Evolutionary conservation across 2,797 vertebrate genomes (phyloP).

Genomic region (Telmatherina bonti): DNA sequence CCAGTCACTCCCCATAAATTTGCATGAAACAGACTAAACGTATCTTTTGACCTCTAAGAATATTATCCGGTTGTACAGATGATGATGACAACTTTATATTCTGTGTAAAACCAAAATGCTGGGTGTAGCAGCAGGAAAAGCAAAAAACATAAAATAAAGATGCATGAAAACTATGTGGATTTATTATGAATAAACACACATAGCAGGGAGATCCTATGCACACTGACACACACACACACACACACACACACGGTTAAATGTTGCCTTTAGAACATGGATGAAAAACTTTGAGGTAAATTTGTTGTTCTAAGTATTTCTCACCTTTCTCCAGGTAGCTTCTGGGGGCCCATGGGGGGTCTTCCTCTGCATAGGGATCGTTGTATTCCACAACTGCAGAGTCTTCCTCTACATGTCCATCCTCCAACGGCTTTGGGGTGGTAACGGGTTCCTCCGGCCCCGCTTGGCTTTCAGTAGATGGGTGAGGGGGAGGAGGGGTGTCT

Average conservation of each 20-base stretch:
- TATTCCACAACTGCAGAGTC: constrained; percentile 94
- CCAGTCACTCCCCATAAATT: not conserved
- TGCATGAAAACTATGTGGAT: no score
- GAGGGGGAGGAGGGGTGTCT: constrained; percentile 86
- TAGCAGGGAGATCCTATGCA: no score
- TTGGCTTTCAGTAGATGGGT: constrained; percentile 82
- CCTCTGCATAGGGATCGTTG: constrained; percentile 94
- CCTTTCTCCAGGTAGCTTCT: constrained; percentile 93
- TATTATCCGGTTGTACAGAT: not conserved
- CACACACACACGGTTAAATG: no score
- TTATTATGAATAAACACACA: no score
- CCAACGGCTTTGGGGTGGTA: constrained; percentile 83
- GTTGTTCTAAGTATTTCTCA: constrained; percentile 42
- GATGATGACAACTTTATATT: no score
- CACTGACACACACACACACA: no score
- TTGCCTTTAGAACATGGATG: no score
- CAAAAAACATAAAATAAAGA: no score
- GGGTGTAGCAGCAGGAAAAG: no score
- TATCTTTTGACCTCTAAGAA: not conserved
- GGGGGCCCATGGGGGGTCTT: constrained; percentile 96
- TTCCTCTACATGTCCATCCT: constrained; percentile 90
- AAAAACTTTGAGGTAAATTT: no score
- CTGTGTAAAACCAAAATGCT: no score
- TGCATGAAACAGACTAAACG: not conserved
- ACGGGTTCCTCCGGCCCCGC: constrained; percentile 83